Base-by-base conservation (phyloP, 2,888 invertebrate species). In the Erebia ligea region DNA sequence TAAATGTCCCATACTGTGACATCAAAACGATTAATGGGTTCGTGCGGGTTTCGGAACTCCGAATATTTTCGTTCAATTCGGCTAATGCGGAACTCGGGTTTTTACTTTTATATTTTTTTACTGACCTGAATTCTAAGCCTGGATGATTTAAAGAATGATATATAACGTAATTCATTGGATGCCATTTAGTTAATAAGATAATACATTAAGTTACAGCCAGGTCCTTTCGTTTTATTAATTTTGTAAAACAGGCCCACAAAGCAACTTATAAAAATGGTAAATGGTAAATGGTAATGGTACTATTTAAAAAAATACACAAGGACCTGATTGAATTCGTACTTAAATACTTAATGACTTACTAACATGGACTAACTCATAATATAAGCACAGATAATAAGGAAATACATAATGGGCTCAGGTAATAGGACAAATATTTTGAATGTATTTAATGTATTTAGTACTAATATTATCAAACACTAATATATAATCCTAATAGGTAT, bases 1-100 rank as follows among this genome's bases (percentile, higher is more conserved):
- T 91, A 91, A 92, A 92, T 90, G 91, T 92, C 90, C 91, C 90
- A 89, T 91, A 91, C 91, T 86, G 91, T 87, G 91, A 91, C 91
- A 92, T 90, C 90, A 84, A 87, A 90, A 90, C 91, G 92, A 92
- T 92, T 91, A 91, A 92, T 92, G 91, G 86, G 85, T 82, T 82
- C 82, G 84, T 83, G 85, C 77, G 83, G 87, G 86, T 84, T 87
- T 86, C 76, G 81, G 86, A 86, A 83, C 82, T 83, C 80, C 80
- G 87, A 87, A 90, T 88, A 90, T 90, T 89, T 90, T 89, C 86
- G 84, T 86, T 84, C 87, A 87, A 90, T 88, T 85, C 87, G 75
- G 78, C 84, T 89, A 88, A 90, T 89, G 85, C 81, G 85, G 78
- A 80, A 80, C 74, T 82, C 79, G 82, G 84, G 85, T 87, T 85